Evolutionary conservation across 2,113 vertebrate species (phyloP).

Genomic region (Narcine bancroftii): DNA sequence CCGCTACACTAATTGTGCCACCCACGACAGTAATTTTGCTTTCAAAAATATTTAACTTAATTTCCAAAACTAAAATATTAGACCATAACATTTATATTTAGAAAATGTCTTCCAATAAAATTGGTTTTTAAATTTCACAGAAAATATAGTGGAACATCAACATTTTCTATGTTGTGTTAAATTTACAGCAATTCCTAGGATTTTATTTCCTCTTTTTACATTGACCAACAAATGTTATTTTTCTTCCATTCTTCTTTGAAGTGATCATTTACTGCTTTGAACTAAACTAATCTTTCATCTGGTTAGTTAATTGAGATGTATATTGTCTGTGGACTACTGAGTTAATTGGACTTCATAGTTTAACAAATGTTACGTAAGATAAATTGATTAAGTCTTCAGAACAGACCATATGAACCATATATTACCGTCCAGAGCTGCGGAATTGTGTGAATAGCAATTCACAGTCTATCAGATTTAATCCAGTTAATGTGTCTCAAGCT

Average conservation of each 20-base stretch:
- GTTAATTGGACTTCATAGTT: slow-evolving; percentile 35
- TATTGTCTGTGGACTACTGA: slow-evolving; percentile 28
- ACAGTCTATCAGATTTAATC: not conserved
- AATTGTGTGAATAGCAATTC: slow-evolving; percentile 1
- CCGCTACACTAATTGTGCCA: too few relatives aligned
- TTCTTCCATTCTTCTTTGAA: not conserved
- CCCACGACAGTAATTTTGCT: too few relatives aligned
- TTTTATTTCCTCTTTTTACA: not conserved
- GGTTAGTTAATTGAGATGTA: slow-evolving; percentile 14
- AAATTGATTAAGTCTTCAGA: slow-evolving; percentile 34
- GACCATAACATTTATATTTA: not conserved
- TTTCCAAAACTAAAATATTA: not conserved
- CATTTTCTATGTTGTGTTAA: not conserved
- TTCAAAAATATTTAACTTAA: not conserved
- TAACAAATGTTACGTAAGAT: slow-evolving; percentile 25
- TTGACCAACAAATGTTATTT: not conserved
- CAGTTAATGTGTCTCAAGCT: not conserved
- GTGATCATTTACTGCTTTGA: not conserved
- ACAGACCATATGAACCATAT: not conserved
- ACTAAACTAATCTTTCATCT: slow-evolving; percentile 11
- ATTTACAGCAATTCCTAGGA: not conserved
- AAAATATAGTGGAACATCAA: not conserved
- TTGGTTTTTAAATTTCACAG: not conserved
- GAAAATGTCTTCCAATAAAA: not conserved
- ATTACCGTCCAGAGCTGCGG: not conserved